These are phyloP conservation scores for Tachuris rubrigastra DNA, from an alignment of 2,113 vertebrate genomes.

Conservation along the genomic window DNA sequence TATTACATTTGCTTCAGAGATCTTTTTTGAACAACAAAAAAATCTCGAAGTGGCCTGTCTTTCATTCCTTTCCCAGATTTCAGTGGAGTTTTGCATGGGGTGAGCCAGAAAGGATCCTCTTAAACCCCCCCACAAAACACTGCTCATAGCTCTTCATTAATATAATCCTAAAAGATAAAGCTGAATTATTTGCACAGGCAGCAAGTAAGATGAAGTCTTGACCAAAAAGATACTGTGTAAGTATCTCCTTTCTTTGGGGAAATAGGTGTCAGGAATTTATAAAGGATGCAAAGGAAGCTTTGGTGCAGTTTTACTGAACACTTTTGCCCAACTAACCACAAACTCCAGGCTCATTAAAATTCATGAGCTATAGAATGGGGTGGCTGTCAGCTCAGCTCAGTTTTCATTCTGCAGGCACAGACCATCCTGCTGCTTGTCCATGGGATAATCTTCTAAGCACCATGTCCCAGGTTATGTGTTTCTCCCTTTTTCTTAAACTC, in stretches of 20 bases:
- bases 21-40: not conserved
- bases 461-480: not conserved
- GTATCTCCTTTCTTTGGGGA: not conserved
- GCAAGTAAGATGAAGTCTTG: not conserved
- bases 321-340: not conserved
- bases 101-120: not conserved
- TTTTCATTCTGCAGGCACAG: not conserved
- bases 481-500: not conserved
- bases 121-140: not conserved
- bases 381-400: not conserved
- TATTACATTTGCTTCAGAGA: not conserved
- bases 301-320: not conserved
- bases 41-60: not conserved
- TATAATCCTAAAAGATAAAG: not conserved
- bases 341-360: not conserved
- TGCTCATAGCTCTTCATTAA: not conserved
- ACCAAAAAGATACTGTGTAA: not conserved
- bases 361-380: not conserved
- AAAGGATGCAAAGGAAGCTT: not conserved
- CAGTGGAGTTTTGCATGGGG: not conserved
- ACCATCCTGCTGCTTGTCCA: not conserved
- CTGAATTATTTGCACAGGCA: not conserved
- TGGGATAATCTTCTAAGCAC: not conserved
- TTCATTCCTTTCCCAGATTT: not conserved
- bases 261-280: not conserved